phyloP scores from a whole-genome alignment of 2,797 vertebrate species.

The Lepus townsendii region DNA sequence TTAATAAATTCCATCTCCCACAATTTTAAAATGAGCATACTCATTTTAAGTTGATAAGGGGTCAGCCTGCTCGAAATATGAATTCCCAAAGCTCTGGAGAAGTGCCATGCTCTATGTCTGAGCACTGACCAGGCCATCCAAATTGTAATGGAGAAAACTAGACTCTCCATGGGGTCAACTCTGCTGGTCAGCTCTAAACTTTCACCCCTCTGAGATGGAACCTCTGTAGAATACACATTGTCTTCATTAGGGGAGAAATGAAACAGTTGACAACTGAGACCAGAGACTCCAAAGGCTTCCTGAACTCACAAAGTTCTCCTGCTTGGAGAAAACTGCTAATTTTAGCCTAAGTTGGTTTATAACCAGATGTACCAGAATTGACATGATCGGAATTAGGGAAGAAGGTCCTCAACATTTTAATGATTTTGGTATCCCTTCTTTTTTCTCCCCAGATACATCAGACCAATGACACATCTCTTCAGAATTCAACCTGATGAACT shows the following conservation, averaged over 20 bases:
- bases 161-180: slow-evolving; percentile 68
- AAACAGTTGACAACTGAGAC: slow-evolving; percentile 80
- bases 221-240: slow-evolving; percentile 60
- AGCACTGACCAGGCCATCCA: slow-evolving; percentile 60
- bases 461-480: too few species aligned
- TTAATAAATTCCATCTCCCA: too few species aligned
- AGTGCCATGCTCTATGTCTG: not conserved
- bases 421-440: slow-evolving; percentile 65
- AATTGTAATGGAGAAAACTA: slow-evolving; percentile 74
- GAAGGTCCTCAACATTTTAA: slow-evolving; percentile 80
- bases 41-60: not conserved
- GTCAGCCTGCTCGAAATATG: not conserved
- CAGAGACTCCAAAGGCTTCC: slow-evolving; percentile 81
- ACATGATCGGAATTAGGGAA: slow-evolving; percentile 72
- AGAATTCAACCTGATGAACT: too few species aligned
- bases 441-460: too few species aligned
- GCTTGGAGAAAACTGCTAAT: slow-evolving; percentile 73
- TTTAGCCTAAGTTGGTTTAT: slow-evolving; percentile 76
- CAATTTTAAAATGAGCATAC: too few species aligned
- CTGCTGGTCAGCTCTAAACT: slow-evolving; percentile 52
- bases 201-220: slow-evolving; percentile 50
- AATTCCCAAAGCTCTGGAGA: not conserved
- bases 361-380: slow-evolving; percentile 80
- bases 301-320: slow-evolving; percentile 80
- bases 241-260: slow-evolving; percentile 73